Evolutionary conservation across 2,113 vertebrate species (phyloP).

Genomic region (Budorcas taxicolor): DNA sequence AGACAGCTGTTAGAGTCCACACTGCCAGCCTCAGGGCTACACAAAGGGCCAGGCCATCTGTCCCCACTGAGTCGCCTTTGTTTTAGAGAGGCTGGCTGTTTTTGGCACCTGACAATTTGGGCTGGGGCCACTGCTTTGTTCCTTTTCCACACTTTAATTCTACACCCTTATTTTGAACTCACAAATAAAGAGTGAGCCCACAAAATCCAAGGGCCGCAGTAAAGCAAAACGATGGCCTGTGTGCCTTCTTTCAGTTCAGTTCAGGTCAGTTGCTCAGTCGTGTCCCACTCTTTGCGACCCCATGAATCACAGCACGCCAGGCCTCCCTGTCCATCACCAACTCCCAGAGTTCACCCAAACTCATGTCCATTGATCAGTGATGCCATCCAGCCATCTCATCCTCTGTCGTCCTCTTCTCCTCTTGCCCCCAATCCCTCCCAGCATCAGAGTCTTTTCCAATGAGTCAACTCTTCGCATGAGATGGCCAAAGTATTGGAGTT

Average conservation of each 20-base stretch:
- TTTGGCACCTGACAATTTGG: neutral
- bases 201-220: neutral
- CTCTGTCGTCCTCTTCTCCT: too few relatives aligned
- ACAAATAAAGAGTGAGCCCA: neutral
- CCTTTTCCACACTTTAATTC: neutral
- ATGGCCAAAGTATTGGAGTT: too few relatives aligned
- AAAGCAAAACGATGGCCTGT: neutral
- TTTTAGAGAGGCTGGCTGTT: neutral
- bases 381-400: too few relatives aligned
- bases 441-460: too few relatives aligned
- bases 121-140: neutral
- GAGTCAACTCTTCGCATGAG: too few relatives aligned
- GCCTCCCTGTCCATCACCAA: too few relatives aligned
- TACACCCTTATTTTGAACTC: too few relatives aligned
- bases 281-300: rapidly evolving
- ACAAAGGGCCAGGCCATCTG: neutral
- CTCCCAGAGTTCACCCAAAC: rapidly evolving
- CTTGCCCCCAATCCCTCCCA: too few relatives aligned
- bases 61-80: too few relatives aligned
- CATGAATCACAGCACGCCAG: rapidly evolving
- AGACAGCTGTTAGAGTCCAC: neutral
- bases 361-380: too few relatives aligned
- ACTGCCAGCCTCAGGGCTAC: too few relatives aligned
- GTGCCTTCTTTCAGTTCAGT: neutral
- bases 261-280: too few relatives aligned